Base-by-base conservation (phyloP, 1,140 invertebrate species). In the Charaxes varanes region DNA sequence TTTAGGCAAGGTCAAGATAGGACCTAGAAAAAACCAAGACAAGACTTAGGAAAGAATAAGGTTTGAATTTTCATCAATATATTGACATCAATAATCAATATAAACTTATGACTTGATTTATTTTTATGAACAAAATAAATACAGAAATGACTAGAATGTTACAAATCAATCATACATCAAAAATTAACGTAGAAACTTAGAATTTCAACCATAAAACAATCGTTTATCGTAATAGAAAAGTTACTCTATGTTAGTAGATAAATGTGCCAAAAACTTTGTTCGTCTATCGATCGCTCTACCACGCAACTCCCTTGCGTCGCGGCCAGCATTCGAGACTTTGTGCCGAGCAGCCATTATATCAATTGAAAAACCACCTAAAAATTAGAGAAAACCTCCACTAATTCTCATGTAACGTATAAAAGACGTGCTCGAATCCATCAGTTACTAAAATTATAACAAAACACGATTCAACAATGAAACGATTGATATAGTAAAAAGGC, bases 261-360 rank as follows among this genome's bases (percentile, higher is more conserved):
- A 41, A 44, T 41, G 27, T 50, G 40, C 51, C 34, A 57, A 53
- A 46, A 45, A 41, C 28, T 44, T 31, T 22, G 40, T 47, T 27
- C 17, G 13, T 15, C 32, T 74, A 80, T 80, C 65, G 72, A 80
- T 80, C 70, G 62, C 1, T 27, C 6, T 43, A 41, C 28, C 60
- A 66, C 76, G 74, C 76, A 73, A 32, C 52, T 41, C 21, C 26
- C 12, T 41, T 48, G 71, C 76, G 68, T 62, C 62, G 61, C 26
- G 40, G 22, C 36, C 41, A 38, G 21, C 41, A 41, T 40, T 28
- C 23, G 24, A 35, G 18, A 47, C 23, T 27, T 11, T 36, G 40
- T 47, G 37, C 17, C 28, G 48, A 65, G 48, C 62, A 62, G 63
- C 62, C 69, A 67, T 68, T 59, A 37, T 52, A 62, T 38, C 51